Percentiles rank a stretch among this genome's conserved stretches.
phyloP scores from a whole-genome alignment of 1,140 invertebrate genomes.

The Aethina tumida region DNA sequence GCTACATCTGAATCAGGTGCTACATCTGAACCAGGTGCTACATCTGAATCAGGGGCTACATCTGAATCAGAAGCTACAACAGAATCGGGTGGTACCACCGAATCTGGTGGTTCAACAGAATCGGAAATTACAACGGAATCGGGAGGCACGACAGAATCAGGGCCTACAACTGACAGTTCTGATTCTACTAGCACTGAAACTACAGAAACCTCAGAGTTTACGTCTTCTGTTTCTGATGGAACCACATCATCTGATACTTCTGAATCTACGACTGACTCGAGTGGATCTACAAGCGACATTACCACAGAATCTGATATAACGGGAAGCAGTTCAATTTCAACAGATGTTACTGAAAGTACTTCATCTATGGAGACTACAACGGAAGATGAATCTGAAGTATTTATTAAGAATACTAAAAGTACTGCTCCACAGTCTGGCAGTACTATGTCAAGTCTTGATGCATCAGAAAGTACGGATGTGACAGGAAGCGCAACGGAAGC shows the following conservation, averaged over 20 bases:
- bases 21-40: slow-evolving; percentile 11
- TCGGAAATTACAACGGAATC: slow-evolving; percentile 13
- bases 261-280: not conserved
- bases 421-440: too few relatives aligned
- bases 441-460: too few relatives aligned
- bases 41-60: slow-evolving; percentile 1
- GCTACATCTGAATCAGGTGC: slow-evolving; percentile 16
- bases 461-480: too few relatives aligned
- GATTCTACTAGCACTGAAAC: slow-evolving; percentile 19
- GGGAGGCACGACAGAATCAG: slow-evolving; percentile 12
- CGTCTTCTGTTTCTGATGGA: not conserved
- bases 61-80: slow-evolving; percentile 8
- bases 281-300: too few relatives aligned
- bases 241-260: slow-evolving; percentile 1
- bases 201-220: slow-evolving; percentile 13
- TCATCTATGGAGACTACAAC: too few relatives aligned
- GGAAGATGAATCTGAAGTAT: too few relatives aligned
- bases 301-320: too few relatives aligned
- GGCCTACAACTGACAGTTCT: slow-evolving; percentile 12
- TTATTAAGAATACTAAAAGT: too few relatives aligned
- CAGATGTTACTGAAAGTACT: too few relatives aligned
- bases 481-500: too few relatives aligned
- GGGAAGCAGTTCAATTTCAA: too few relatives aligned
- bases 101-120: slow-evolving; percentile 11
- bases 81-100: slow-evolving; percentile 10